Evolutionary conservation across 1,140 invertebrate species (phyloP).

Genomic region (Ceratina japonica): DNA sequence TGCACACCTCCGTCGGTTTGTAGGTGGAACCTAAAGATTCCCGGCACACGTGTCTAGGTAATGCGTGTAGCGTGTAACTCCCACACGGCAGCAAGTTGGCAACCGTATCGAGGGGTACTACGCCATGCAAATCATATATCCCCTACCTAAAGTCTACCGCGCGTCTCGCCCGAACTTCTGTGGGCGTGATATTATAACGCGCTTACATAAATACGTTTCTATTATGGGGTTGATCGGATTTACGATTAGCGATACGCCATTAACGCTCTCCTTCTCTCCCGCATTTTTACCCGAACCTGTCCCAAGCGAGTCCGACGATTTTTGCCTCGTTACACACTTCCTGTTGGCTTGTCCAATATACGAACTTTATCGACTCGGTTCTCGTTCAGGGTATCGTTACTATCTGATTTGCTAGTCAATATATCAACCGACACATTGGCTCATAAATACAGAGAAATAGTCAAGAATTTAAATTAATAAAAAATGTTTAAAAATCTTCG

Average conservation of each 20-base stretch:
- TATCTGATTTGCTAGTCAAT: background rate
- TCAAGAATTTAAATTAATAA: too few relatives aligned
- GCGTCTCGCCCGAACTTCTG: slow-evolving; percentile 29
- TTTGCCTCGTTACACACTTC: background rate
- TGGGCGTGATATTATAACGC: slow-evolving; percentile 57
- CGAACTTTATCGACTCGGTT: background rate
- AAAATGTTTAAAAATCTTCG: too few relatives aligned
- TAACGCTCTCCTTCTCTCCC: slow-evolving; percentile 28
- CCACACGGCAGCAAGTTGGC: slow-evolving; percentile 53
- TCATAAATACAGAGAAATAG: background rate
- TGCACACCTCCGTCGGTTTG: slow-evolving; percentile 54
- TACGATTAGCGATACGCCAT: slow-evolving; percentile 35
- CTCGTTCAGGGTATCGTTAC: background rate
- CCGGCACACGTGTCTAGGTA: slow-evolving; percentile 51
- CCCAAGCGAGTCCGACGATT: background rate
- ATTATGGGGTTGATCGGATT: slow-evolving; percentile 51
- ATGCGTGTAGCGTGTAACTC: slow-evolving; percentile 55
- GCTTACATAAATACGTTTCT: slow-evolving; percentile 58
- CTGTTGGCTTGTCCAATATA: background rate
- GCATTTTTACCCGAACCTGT: background rate
- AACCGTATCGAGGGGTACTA: slow-evolving; percentile 55
- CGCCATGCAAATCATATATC: slow-evolving; percentile 75
- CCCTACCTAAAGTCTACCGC: slow-evolving; percentile 60
- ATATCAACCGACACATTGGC: background rate
- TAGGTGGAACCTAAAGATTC: slow-evolving; percentile 57